Conservation (phyloP, 2,888 invertebrate genomes). For the Ypsolopha scabrella region DNA sequence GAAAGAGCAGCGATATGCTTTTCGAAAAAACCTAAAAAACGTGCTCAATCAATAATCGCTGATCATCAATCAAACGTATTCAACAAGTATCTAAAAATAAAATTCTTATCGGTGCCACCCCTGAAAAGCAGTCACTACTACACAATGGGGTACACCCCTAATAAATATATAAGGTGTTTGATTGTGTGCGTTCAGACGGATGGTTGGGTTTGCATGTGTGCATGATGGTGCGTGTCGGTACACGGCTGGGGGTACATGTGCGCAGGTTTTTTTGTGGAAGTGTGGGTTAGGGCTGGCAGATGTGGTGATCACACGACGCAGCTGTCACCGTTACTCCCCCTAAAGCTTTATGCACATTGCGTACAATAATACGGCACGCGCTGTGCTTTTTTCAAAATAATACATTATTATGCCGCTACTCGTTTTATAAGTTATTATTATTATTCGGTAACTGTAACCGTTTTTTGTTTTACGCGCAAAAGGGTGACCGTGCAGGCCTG, state of each 20-base stretch:
- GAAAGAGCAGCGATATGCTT: not conserved
- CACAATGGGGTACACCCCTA: conserved; percentile 46
- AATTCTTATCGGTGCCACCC: conserved; percentile 48
- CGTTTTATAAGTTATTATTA: conserved; percentile 20
- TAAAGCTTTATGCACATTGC: conserved; percentile 20
- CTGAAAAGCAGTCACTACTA: conserved; percentile 24
- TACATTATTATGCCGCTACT: conserved; percentile 54
- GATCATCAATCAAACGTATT: conserved; percentile 62
- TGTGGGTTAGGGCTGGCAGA: conserved; percentile 50
- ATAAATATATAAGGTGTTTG: conserved; percentile 26
- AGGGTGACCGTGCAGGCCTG: not conserved
- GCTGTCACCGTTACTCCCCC: conserved; percentile 48
- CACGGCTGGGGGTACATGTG: conserved; percentile 10
- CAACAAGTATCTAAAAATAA: conserved; percentile 66
- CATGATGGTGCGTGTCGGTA: conserved; percentile 19
- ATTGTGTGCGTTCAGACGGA: conserved; percentile 14
- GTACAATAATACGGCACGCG: conserved; percentile 51
- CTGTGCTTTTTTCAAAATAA: conserved; percentile 59
- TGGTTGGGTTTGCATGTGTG: conserved; percentile 10
- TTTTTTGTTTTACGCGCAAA: not conserved
- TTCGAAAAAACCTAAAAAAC: conserved; percentile 36
- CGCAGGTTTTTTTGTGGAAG: conserved; percentile 16
- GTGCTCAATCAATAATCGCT: conserved; percentile 54
- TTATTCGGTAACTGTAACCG: conserved; percentile 1
- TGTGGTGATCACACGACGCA: conserved; percentile 44